Base-by-base conservation (phyloP, 2,113 vertebrate genomes). In the Urocitellus parryii region DNA sequence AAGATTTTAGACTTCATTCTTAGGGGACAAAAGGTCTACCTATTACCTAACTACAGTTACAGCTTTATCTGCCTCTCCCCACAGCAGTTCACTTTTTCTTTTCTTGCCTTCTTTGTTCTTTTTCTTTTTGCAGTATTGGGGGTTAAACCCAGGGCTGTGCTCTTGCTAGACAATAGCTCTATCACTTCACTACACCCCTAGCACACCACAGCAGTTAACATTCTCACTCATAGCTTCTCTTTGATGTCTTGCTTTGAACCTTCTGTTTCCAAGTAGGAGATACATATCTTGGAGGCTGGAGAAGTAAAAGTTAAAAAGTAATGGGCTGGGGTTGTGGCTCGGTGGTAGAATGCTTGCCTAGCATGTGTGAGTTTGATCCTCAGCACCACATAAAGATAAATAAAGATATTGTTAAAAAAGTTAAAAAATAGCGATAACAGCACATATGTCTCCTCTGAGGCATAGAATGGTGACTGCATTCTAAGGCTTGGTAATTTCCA, bases 251-350 rank as follows among this genome's bases (percentile, higher is more conserved):
- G 53, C 16, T 88, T 3, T 78, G 39, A 80, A 37, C 32, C 22
- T 87, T 9, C 24, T 63, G 1, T 80, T 93, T 48, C 24, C 37
- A 68, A 82, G 56, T 16, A 77, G 86, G 76, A 37, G 34, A 51
- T 48, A 73, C 24, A 11, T 74, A 42, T 79, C 27, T 87, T n/a
- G 22, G 65, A 81, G 67, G 13, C 25, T 73, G 53, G 76, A 72
- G 65, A 93, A 93, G 80, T 81, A 63, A 93, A 58, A 86, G 72
- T 91, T 90, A 80, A 80, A 45, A 45, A 45, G 45, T 45, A 45
- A 45, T 45, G 45, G 45, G 45, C 45, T 45, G 45, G 45, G 45
- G 8, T 45, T 45, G 45, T 45, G 45, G 45, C 8, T 45, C 1
- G 8, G 8, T 45, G 45, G 45, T 45, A 45, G 45, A 45, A 8